Evolutionary conservation across 1,140 invertebrate species (phyloP), one percentile per base, ranked within the genome.

Genomic region (Diuraphis noxia): DNA sequence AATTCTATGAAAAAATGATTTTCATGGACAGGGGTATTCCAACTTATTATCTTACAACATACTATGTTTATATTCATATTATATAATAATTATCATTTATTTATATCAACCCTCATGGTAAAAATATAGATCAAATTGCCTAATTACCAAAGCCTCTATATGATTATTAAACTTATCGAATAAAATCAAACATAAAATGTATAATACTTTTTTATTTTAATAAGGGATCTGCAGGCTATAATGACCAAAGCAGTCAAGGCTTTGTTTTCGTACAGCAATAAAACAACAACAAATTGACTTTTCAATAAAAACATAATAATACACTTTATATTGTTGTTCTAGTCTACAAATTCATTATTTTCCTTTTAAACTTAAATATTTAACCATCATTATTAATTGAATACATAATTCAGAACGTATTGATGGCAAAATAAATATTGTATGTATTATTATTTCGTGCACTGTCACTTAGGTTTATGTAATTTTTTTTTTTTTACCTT

Each of bases 401-500:
- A 30, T 56, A 10, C 52, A 56, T 56, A 56, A 56, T 30, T 63
- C 30, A 10, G 4, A 63, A 3, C 30, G 10, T 30, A 56, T 56
- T 30, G 8, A 8, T 56, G 52, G 9, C 6, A 56, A 56, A 9
- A 56, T 56, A 0, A 1, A 7, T 13, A n/a, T n/a, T n/a, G n/a
- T n/a, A n/a, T n/a, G n/a, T 34, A 34, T 77, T 5, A 3, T 77
- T 34, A 79, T 79, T 0, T 36, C 34, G 72, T 79, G 72, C 19
- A 23, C 7, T 36, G 19, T 8, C 19, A 30, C n/a, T n/a, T 13
- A 63, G 30, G 13, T 63, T 63, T 52, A 13, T 13, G 56, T 17
- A n/a, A n/a, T n/a, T 72, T 72, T 63, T n/a, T n/a, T 63, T 23
- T 63, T 81, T 34, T 92, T 93, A 93, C 93, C 93, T 93, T 93